These are phyloP conservation scores for Xiphophorus maculatus DNA, from an alignment of 2,113 vertebrate genomes.

Conservation along the genomic window DNA sequence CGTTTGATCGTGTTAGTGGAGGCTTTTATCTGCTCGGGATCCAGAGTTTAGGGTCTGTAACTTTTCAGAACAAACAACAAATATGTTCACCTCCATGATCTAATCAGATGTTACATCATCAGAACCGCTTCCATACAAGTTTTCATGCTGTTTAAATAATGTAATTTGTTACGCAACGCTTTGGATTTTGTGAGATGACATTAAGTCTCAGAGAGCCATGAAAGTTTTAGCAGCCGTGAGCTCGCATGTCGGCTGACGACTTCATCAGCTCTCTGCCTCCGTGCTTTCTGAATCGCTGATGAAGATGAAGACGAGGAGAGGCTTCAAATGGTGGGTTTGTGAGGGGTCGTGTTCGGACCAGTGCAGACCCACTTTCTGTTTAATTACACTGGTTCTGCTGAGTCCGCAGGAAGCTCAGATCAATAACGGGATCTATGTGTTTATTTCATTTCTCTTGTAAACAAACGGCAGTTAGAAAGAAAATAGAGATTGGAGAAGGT, in stretches of 20 bases:
- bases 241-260: neutral
- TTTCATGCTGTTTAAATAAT: conserved; percentile 60
- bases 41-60: neutral
- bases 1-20: conserved; percentile 9
- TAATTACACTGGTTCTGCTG: too few relatives aligned
- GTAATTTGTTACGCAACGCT: conserved; percentile 52
- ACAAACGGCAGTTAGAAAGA: too few relatives aligned
- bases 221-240: conserved; percentile 58
- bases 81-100: neutral
- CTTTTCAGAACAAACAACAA: neutral
- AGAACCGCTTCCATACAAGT: neutral
- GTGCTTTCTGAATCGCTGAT: neutral
- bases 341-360: too few relatives aligned
- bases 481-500: too few relatives aligned
- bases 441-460: too few relatives aligned
- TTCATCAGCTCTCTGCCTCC: neutral
- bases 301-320: neutral
- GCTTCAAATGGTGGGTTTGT: too few relatives aligned
- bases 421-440: too few relatives aligned
- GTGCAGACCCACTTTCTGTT: too few relatives aligned
- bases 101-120: conserved; percentile 6
- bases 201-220: conserved; percentile 61
- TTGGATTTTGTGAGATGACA: conserved; percentile 58
- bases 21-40: neutral
- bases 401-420: too few relatives aligned